These are phyloP conservation scores for Chaenogobius annularis DNA, from an alignment of 2,113 vertebrate genomes.

Conservation along the genomic window DNA sequence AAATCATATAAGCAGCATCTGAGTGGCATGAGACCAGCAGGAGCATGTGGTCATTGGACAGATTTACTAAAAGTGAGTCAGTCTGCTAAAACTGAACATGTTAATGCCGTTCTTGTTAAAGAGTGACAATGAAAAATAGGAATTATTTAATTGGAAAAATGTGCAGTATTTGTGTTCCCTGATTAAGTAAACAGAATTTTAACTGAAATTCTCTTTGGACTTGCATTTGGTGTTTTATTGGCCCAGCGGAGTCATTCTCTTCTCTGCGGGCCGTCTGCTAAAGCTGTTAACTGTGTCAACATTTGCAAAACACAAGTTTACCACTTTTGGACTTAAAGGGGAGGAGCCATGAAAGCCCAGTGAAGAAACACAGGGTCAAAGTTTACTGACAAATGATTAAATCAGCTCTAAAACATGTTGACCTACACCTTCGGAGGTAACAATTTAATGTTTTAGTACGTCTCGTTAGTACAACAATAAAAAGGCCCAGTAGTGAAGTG, in stretches of 20 bases:
- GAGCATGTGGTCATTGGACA: not conserved
- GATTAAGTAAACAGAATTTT: not conserved
- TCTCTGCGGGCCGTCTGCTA: conserved; percentile 22
- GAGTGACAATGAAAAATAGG: no score
- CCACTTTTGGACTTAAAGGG: conserved; percentile 13
- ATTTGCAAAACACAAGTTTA: conserved; percentile 37
- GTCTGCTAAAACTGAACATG: not conserved
- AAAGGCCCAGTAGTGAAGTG: not conserved
- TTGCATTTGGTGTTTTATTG: conserved; percentile 27
- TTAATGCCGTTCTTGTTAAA: no score
- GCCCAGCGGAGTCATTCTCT: conserved; percentile 9
- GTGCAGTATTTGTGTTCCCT: not conserved
- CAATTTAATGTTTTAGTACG: not conserved
- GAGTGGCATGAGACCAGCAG: not conserved
- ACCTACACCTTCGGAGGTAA: not conserved
- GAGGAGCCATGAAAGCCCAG: conserved; percentile 19
- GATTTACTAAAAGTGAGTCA: not conserved
- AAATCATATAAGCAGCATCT: not conserved
- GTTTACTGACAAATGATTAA: conserved; percentile 1
- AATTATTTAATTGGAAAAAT: not conserved
- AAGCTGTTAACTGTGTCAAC: conserved; percentile 40
- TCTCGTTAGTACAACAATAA: not conserved
- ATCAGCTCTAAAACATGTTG: not conserved
- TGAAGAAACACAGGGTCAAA: not conserved
- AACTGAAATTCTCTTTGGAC: not conserved